Base-by-base conservation (phyloP, 2,797 vertebrate genomes). In the Scomberomorus guttatus region DNA sequence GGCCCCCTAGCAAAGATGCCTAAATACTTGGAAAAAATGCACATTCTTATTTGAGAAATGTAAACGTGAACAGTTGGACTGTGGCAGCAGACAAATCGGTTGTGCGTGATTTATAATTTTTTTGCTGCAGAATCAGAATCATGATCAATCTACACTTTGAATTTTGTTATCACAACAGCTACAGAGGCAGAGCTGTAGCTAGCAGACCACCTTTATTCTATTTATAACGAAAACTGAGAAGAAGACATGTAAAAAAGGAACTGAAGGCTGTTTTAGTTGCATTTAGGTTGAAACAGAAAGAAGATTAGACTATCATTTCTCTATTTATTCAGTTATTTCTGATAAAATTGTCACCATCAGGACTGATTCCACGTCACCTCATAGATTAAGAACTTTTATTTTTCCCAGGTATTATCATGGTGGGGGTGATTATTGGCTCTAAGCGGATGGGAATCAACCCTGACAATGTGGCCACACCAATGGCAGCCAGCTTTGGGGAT, bases 401-500 rank as follows among this genome's bases (percentile, higher is more conserved):
- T 14, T 50, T 37, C 67, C 12, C 34, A 98, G 98, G 98, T 81
- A 93, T 98, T 60, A 95, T 98, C 80, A 98, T 98, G 97, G 97
- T 98, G 79, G 97, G 96, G 56, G 96, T 99, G 83, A 98, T 99
- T 63, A 91, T 98, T 83, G 97, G 96, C 44, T 97, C 96, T n/a
- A 98, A 97, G 93, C 95, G 96, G 87, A 91, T 97, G 13, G 97
- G 97, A 54, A 95, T 99, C 85, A 99, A 99, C 89, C 98, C 97
- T 37, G 98, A 99, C 89, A 99, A 99, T 3, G 96, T 99, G 82
- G 97, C 97, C 46, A 99, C 97, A 24, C 98, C 97, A 3, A 96
- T 99, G 87, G 98, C 98, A 58, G 97, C 97, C 82, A 97, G 98
- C 90, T 97, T 98, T 91, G 98, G 98, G 12, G 98, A 99, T 88